Evolutionary conservation across 2,113 vertebrate species (phyloP).

Genomic region (Psettodes erumei): DNA sequence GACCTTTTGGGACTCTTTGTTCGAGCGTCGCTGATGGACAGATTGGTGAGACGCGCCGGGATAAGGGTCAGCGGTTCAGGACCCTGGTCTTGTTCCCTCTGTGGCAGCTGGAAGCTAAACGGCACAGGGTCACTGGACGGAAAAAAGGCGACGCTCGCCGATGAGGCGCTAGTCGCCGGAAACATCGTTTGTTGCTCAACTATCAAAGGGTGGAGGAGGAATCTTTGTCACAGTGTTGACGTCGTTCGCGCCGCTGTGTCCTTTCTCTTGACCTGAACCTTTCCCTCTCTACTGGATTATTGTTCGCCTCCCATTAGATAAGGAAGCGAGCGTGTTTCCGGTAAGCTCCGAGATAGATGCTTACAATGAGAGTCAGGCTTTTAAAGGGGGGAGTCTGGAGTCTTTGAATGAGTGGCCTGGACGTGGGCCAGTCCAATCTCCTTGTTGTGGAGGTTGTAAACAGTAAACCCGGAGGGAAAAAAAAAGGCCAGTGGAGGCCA

Average conservation of each 20-base stretch:
- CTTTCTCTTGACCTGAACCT: background rate
- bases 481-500: no score
- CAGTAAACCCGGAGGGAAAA: slow-evolving; percentile 56
- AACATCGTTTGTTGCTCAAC: background rate
- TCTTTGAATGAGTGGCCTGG: slow-evolving; percentile 54
- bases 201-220: background rate
- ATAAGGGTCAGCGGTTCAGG: slow-evolving; percentile 75
- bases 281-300: slow-evolving; percentile 2
- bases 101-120: slow-evolving; percentile 63
- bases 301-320: slow-evolving; percentile 10
- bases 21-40: slow-evolving; percentile 46
- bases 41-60: slow-evolving; percentile 51
- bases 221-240: slow-evolving; percentile 14
- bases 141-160: slow-evolving; percentile 15
- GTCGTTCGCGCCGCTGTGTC: slow-evolving; percentile 14
- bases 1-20: slow-evolving; percentile 72
- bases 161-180: background rate
- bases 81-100: slow-evolving; percentile 61
- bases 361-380: slow-evolving; percentile 8
- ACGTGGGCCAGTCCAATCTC: slow-evolving; percentile 74
- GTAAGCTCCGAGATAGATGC: background rate
- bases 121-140: slow-evolving; percentile 32
- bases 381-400: background rate
- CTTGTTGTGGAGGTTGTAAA: slow-evolving; percentile 56
- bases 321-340: slow-evolving; percentile 26